phyloP scores from a whole-genome alignment of 1,140 invertebrate genomes.

The Drosophila aff. region DNA sequence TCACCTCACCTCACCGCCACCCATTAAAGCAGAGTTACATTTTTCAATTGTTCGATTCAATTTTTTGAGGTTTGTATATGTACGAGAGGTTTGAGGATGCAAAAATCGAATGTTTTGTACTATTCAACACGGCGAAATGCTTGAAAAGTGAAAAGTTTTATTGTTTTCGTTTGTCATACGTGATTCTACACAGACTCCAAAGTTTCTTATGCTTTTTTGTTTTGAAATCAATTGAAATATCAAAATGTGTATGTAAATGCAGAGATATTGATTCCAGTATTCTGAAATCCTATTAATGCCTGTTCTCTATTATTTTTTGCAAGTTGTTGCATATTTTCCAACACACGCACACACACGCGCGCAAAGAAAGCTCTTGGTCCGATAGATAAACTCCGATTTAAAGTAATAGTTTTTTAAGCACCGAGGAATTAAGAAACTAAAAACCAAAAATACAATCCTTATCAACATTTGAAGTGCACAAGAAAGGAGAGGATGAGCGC shows the following conservation, averaged over 20 bases:
- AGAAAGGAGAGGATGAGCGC: neutral
- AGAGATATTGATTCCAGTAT: conserved; percentile 26
- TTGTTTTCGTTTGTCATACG: conserved; percentile 1
- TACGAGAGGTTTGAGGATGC: conserved; percentile 19
- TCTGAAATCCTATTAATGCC: conserved; percentile 29
- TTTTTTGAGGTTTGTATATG: conserved; percentile 31
- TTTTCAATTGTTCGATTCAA: conserved; percentile 43
- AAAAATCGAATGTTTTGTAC: conserved; percentile 9
- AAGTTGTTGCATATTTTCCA: conserved; percentile 5
- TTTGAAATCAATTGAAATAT: conserved; percentile 15
- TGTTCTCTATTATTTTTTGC: conserved; percentile 15
- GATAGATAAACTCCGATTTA: conserved; percentile 35
- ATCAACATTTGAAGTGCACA: conserved; percentile 33
- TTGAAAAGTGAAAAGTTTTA: neutral
- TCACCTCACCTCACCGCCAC: neutral
- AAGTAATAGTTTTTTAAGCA: conserved; percentile 34
- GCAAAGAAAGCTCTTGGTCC: conserved; percentile 17
- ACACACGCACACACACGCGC: neutral
- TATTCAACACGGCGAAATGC: conserved; percentile 3
- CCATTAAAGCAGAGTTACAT: conserved; percentile 20
- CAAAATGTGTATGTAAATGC: conserved; percentile 1
- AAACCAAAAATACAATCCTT: conserved; percentile 9
- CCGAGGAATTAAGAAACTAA: conserved; percentile 15
- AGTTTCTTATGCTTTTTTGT: conserved; percentile 6
- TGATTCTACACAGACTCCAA: conserved; percentile 6